Conservation (phyloP, 2,797 vertebrate genomes). For the Gobionotothen gibberifrons region DNA sequence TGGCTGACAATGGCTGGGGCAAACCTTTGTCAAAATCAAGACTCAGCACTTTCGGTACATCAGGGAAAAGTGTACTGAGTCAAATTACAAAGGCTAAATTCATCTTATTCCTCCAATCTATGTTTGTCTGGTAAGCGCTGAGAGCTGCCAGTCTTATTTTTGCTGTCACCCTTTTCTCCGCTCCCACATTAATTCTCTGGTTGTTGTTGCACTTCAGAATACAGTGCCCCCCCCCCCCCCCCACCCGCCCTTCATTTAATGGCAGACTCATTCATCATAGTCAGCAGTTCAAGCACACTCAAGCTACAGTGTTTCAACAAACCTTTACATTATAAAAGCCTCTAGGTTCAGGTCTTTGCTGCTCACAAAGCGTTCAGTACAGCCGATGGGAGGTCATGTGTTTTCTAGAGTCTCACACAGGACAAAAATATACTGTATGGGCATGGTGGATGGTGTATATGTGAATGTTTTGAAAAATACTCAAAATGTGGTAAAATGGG, state of each 20-base stretch:
- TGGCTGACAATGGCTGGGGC: constrained; percentile 48
- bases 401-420: not conserved
- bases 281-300: constrained; percentile 67
- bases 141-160: constrained; percentile 45
- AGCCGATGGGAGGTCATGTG: constrained; percentile 25
- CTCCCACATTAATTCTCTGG: constrained; percentile 48
- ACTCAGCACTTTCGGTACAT: constrained; percentile 48
- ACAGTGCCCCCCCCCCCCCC: constrained; percentile 24
- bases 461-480: too few relatives aligned
- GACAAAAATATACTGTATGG: constrained; percentile 16
- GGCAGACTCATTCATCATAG: constrained; percentile 65
- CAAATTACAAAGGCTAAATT: constrained; percentile 46
- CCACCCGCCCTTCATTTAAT: constrained; percentile 49
- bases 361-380: constrained; percentile 17
- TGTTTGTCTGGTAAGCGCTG: constrained; percentile 23
- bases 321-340: constrained; percentile 65
- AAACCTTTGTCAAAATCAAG: constrained; percentile 37
- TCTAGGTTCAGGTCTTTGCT: constrained; percentile 31
- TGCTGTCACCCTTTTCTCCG: constrained; percentile 41
- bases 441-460: not conserved
- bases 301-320: constrained; percentile 51
- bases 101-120: constrained; percentile 2
- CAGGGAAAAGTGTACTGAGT: constrained; percentile 45
- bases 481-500: too few relatives aligned
- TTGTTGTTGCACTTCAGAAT: constrained; percentile 57